A percentile compares a stretch with the other conserved stretches of the same genome.
phyloP scores from a whole-genome alignment of 2,888 invertebrate genomes.

The Chironomus tentans region DNA sequence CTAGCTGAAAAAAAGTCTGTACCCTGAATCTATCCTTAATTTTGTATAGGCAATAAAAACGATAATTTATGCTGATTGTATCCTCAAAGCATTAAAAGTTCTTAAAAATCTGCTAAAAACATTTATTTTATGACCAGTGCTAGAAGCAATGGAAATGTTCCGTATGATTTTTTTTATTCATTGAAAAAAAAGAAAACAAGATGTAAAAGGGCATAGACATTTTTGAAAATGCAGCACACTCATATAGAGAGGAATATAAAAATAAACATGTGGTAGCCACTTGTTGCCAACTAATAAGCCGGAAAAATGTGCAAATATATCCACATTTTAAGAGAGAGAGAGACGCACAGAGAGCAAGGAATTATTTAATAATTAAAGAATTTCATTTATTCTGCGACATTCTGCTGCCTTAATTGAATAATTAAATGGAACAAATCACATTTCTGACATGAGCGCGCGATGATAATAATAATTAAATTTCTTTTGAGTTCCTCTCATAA shows the following conservation, averaged over 20 bases:
- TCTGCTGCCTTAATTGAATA: not conserved
- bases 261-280: constrained; percentile 5
- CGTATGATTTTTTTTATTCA: too few species aligned
- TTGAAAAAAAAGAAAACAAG: not conserved
- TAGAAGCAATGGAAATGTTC: too few species aligned
- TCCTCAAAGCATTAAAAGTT: too few species aligned
- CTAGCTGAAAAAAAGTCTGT: too few species aligned
- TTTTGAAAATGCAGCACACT: not conserved
- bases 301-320: not conserved
- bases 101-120: too few species aligned
- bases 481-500: not conserved
- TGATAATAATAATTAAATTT: not conserved
- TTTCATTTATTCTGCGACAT: not conserved
- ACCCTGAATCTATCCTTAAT: too few species aligned
- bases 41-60: too few species aligned
- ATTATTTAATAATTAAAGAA: not conserved
- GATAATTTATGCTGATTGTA: too few species aligned
- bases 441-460: not conserved
- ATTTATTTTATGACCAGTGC: too few species aligned
- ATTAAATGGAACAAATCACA: constrained; percentile 5
- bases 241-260: not conserved
- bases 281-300: not conserved
- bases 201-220: not conserved
- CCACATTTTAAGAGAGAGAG: not conserved
- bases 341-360: not conserved